Evolutionary conservation across 2,888 invertebrate species (phyloP).

Genomic region (Epinotia ramella): DNA sequence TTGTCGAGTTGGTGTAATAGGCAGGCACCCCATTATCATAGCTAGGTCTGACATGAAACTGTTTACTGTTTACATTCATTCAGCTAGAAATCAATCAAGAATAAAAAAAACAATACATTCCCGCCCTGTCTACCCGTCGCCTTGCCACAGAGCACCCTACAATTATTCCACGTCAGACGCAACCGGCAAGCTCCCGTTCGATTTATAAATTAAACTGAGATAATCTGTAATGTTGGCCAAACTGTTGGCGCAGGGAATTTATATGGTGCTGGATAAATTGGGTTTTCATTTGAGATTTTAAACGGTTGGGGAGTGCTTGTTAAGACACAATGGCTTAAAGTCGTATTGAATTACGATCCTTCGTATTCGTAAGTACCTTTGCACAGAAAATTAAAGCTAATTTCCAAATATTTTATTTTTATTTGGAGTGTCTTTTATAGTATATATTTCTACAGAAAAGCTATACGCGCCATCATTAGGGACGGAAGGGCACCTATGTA

Average conservation of each 20-base stretch:
- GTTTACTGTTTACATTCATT: too few relatives aligned
- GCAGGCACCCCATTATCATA: too few relatives aligned
- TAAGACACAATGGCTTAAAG: constrained; percentile 12
- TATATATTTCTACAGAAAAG: too few relatives aligned
- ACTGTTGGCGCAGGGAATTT: constrained; percentile 17
- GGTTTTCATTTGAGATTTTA: constrained; percentile 19
- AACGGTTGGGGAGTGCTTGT: constrained; percentile 20
- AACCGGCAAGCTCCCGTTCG: constrained; percentile 49
- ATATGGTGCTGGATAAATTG: constrained; percentile 26
- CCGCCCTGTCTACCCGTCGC: constrained; percentile 53
- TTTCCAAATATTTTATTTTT: not conserved
- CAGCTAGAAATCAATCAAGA: not conserved
- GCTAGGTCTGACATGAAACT: not conserved
- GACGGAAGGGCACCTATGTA: too few relatives aligned
- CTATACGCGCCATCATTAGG: too few relatives aligned
- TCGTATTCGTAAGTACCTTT: not conserved
- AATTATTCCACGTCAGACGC: constrained; percentile 79
- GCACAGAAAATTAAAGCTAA: not conserved
- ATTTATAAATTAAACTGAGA: constrained; percentile 30
- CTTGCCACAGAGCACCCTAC: constrained; percentile 57
- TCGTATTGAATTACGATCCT: not conserved
- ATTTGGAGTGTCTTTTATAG: too few relatives aligned
- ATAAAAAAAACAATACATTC: constrained; percentile 42
- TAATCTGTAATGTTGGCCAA: constrained; percentile 40
- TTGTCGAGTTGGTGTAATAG: too few relatives aligned